Conservation (phyloP, 1,140 invertebrate genomes). For the Lerema accius region DNA sequence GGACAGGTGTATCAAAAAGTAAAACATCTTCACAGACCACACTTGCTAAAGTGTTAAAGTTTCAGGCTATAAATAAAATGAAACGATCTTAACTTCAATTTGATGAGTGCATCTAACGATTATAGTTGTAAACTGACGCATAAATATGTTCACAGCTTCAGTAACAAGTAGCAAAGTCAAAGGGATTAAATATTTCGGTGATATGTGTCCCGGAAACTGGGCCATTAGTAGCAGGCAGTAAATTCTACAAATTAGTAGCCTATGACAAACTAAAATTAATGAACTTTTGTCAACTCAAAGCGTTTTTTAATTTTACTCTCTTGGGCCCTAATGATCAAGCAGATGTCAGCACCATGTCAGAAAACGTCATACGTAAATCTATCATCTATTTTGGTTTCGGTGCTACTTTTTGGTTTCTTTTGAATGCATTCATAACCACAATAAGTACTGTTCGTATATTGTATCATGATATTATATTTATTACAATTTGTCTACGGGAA, state of each 20-base stretch:
- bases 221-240: slow-evolving; percentile 67
- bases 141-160: slow-evolving; percentile 65
- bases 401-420: slow-evolving; percentile 18
- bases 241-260: slow-evolving; percentile 76
- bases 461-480: too few species aligned
- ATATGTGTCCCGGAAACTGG: slow-evolving; percentile 70
- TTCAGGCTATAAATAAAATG: slow-evolving; percentile 40
- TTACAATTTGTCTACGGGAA: too few species aligned
- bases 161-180: slow-evolving; percentile 50
- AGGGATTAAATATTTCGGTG: slow-evolving; percentile 59
- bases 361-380: slow-evolving; percentile 47
- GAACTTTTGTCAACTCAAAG: slow-evolving; percentile 50
- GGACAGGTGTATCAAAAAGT: background rate
- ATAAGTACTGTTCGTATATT: too few species aligned
- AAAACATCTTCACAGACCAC: slow-evolving; percentile 11
- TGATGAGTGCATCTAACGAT: slow-evolving; percentile 56
- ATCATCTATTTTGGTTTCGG: slow-evolving; percentile 49
- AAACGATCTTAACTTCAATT: slow-evolving; percentile 55
- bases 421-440: slow-evolving; percentile 3
- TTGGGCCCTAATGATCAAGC: slow-evolving; percentile 63
- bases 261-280: slow-evolving; percentile 79
- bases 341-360: slow-evolving; percentile 59
- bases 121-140: slow-evolving; percentile 68
- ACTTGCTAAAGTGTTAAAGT: slow-evolving; percentile 26
- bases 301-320: slow-evolving; percentile 50